Evolutionary conservation across 2,888 invertebrate species (phyloP).

Genomic region (Lasioglossum figueresi): DNA sequence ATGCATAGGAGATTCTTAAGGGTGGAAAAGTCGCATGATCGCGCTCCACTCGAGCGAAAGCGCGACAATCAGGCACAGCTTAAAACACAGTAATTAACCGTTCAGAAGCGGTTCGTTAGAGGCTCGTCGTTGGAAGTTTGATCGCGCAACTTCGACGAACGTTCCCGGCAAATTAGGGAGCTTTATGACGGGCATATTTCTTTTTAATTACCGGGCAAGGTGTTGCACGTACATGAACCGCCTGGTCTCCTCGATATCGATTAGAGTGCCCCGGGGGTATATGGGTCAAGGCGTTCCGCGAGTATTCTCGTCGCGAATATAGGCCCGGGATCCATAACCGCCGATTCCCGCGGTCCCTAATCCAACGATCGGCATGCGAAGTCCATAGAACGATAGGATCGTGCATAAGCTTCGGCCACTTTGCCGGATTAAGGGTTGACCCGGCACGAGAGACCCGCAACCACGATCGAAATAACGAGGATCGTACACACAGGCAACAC

Average conservation of each 20-base stretch:
- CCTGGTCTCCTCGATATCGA: slow-evolving; percentile 18
- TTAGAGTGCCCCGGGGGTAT: slow-evolving; percentile 8
- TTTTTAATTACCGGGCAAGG: slow-evolving; percentile 8
- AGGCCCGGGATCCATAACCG: slow-evolving; percentile 20
- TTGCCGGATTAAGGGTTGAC: slow-evolving; percentile 69
- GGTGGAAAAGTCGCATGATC: not conserved
- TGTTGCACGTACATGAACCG: slow-evolving; percentile 15
- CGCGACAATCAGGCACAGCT: not conserved
- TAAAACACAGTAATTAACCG: not conserved
- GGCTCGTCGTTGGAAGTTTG: not conserved
- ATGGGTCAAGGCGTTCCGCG: slow-evolving; percentile 42
- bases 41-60: not conserved
- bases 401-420: slow-evolving; percentile 60
- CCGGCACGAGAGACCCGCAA: slow-evolving; percentile 41
- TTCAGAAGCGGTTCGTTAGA: not conserved
- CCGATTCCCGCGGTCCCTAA: slow-evolving; percentile 36
- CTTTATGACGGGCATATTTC: not conserved
- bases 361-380: slow-evolving; percentile 53
- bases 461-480: slow-evolving; percentile 65
- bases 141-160: not conserved
- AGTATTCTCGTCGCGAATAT: slow-evolving; percentile 18
- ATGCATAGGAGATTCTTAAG: not conserved
- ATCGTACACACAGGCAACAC: slow-evolving; percentile 48
- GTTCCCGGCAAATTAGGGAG: slow-evolving; percentile 8
- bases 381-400: slow-evolving; percentile 43